Percentiles rank a stretch among this genome's conserved stretches.
Evolutionary conservation across 2,113 vertebrate genomes (phyloP).

Genomic region (Corythaixoides concolor): DNA sequence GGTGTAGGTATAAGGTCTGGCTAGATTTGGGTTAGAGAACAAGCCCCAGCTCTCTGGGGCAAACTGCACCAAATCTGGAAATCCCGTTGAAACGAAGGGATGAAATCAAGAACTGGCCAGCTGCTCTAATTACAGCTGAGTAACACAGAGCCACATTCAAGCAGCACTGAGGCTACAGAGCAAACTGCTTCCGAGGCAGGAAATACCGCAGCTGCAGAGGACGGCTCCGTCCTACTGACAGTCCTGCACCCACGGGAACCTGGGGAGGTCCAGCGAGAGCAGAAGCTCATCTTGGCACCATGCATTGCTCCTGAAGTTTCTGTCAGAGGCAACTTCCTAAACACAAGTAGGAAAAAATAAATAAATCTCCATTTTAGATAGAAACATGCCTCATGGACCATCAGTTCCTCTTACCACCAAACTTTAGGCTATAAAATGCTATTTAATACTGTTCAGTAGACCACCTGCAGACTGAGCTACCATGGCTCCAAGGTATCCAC

Average conservation of each 20-base stretch:
- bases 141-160: constrained; percentile 34
- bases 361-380: neutral
- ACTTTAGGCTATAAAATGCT: neutral
- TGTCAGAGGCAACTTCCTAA: neutral
- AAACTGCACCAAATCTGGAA: constrained; percentile 32
- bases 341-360: neutral
- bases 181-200: neutral
- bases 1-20: constrained; percentile 8
- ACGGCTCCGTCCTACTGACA: accelerated
- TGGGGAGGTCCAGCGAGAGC: neutral
- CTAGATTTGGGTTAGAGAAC: neutral
- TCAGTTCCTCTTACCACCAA: neutral
- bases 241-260: neutral
- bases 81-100: neutral
- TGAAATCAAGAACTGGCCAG: constrained; percentile 28
- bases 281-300: neutral
- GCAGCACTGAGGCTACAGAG: neutral
- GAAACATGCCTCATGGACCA: neutral
- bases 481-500: neutral
- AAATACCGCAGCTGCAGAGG: neutral
- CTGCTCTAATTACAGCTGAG: neutral
- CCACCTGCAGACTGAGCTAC: neutral
- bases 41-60: neutral
- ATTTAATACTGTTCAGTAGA: neutral
- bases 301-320: neutral